Percentiles rank a stretch among this genome's conserved stretches.
Conservation (phyloP, 2,797 vertebrate species). For the Xyrichtys novacula region DNA sequence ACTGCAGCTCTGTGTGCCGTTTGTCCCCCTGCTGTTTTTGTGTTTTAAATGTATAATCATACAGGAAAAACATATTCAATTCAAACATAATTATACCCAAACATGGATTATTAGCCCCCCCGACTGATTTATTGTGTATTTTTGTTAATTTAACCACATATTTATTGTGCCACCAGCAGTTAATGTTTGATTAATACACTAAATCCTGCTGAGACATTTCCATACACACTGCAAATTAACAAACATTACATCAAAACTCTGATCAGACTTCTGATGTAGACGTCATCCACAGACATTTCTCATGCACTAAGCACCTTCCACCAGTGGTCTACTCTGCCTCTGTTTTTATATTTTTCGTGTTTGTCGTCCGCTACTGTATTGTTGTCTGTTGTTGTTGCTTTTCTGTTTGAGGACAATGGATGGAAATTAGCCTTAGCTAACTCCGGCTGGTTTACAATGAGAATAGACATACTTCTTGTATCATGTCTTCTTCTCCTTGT, state of each 20-base stretch:
- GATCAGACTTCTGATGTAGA: not conserved
- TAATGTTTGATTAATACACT: not conserved
- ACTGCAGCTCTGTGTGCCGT: slow-evolving; percentile 21
- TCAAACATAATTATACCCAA: not conserved
- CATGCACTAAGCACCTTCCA: too few species aligned
- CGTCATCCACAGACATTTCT: too few species aligned
- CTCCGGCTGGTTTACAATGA: too few species aligned
- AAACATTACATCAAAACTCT: not conserved
- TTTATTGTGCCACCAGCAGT: not conserved
- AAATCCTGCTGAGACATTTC: not conserved
- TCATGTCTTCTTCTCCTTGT: too few species aligned
- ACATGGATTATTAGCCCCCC: too few species aligned
- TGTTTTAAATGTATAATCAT: not conserved
- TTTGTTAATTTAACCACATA: slow-evolving; percentile 3
- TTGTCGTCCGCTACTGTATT: too few species aligned
- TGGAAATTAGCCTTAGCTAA: too few species aligned
- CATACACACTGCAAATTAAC: not conserved
- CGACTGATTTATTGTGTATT: not conserved
- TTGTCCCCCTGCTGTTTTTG: not conserved
- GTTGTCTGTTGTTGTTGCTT: too few species aligned
- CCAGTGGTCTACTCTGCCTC: too few species aligned
- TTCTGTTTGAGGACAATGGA: too few species aligned
- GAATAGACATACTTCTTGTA: too few species aligned
- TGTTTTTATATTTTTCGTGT: too few species aligned
- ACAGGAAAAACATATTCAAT: not conserved